Base-by-base conservation (phyloP, 2,888 invertebrate species). In the Cosmorhoe ocellata region DNA sequence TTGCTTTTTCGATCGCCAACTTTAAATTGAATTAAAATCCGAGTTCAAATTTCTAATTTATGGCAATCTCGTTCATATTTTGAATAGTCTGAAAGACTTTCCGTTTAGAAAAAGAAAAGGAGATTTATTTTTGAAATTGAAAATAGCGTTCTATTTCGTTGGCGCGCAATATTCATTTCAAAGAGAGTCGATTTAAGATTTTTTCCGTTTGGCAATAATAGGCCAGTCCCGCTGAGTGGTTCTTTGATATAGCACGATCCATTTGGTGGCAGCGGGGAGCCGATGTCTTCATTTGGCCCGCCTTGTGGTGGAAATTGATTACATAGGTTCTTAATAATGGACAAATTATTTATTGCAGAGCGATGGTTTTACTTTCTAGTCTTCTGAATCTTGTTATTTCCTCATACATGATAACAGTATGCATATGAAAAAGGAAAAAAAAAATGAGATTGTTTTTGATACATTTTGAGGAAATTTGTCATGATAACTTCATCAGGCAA, bases 261-360 rank as follows among this genome's bases (percentile, higher is more conserved):
- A 72, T 75, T 76, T 67, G 66, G 58, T 43, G 62, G 32, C 85
- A 51, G 69, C 78, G 77, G 87, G 88, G 74, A 14, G 81, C 60
- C 81, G 58, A 87, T 79, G 79, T 88, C 88, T 88, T 82, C 78
- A 88, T 89, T 72, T 67, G 64, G 53, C 18, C 22, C 52, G 60
- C 57, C 51, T 61, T 64, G 61, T 59, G 60, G 59, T 48, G 44
- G 48, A 65, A 65, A 73, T 69, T 64, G 57, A 59, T 66, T 66
- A 52, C 57, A 47, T 42, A 59, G 26, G 32, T 52, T 44, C 39
- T 33, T 56, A 49, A 55, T 51, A 46, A n/a, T n/a, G n/a, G 51
- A 51, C 43, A 39, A 31, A 18, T 45, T 34, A 22, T 49, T 52
- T 34, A 36, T 38, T 39, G 40, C 7, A 12, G 30, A 37, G 13